Evolutionary conservation across 2,888 invertebrate species (phyloP), one percentile per base, ranked within the genome.

Genomic region (Rotaria macrura): DNA sequence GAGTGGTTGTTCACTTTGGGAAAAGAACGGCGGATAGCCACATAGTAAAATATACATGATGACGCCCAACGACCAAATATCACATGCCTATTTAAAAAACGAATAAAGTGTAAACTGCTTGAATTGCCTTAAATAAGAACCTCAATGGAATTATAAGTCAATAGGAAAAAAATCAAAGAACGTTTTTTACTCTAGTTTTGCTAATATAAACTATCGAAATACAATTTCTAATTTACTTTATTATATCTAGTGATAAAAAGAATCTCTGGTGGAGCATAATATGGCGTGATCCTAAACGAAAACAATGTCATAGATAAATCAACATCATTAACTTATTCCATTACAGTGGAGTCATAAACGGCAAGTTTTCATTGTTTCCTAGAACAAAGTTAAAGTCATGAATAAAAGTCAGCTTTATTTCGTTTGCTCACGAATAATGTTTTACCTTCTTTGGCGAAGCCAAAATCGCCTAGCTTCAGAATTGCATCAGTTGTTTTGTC

Each of bases 31-130:
- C 17, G 99, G 99, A 91, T 86, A 86, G 47, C 86, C 86, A 38
- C 84, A 84, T 87, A 92, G 94, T 92, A 99, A 92, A 89, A 99
- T 99, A 91, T 99, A 99, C 96, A 97, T 98, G 87, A 99, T 98
- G 49, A 99, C 98, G 40, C 98, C 98, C 87, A 99, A 92, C 0
- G 97, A 97, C 98, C 99, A 99, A 90, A 99, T 95, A 92, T 99
- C 99, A 92, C 99, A 99, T 88, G 96, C 96, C 79, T 79, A 17
- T 52, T 52, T 52, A 17, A n/a, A n/a, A n/a, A n/a, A n/a, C n/a
- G n/a, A n/a, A n/a, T n/a, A n/a, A n/a, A n/a, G n/a, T n/a, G n/a
- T n/a, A n/a, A n/a, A n/a, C n/a, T n/a, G n/a, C n/a, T n/a, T n/a
- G n/a, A n/a, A n/a, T n/a, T n/a, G n/a, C n/a, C n/a, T n/a, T n/a